Percentiles rank a stretch among this genome's conserved stretches.
Evolutionary conservation across 2,797 vertebrate genomes (phyloP).

Genomic region (Galago senegalensis): DNA sequence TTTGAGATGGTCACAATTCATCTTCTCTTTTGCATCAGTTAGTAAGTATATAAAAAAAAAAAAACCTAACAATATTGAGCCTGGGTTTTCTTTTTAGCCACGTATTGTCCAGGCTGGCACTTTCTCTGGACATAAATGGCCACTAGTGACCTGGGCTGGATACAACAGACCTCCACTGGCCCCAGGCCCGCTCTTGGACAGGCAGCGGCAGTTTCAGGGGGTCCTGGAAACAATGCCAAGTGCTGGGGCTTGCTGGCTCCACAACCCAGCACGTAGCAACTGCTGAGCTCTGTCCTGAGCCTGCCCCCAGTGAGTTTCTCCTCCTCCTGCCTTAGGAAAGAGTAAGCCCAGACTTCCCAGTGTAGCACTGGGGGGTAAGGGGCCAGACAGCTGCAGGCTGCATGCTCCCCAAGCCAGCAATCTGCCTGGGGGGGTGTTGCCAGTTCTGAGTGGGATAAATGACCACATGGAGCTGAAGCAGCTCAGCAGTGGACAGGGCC

Average conservation of each 20-base stretch:
- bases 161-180: not conserved
- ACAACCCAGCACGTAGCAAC: not conserved
- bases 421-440: not conserved
- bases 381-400: not conserved
- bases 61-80: not conserved
- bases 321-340: not conserved
- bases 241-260: not conserved
- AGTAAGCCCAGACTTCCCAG: rapidly evolving
- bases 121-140: not conserved
- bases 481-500: not conserved
- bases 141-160: not conserved
- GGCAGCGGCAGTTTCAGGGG: not conserved
- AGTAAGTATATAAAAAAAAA: not conserved
- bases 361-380: not conserved
- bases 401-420: not conserved
- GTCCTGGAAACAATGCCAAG: not conserved
- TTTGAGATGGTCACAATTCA: not conserved
- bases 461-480: not conserved
- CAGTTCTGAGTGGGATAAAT: not conserved
- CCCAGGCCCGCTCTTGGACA: not conserved
- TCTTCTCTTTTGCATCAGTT: not conserved
- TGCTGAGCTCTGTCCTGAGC: not conserved
- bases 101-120: not conserved
- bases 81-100: not conserved
- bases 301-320: rapidly evolving